These are phyloP conservation scores for Melanitta fusca DNA, from an alignment of 2,797 vertebrate genomes.

Conservation along the genomic window DNA sequence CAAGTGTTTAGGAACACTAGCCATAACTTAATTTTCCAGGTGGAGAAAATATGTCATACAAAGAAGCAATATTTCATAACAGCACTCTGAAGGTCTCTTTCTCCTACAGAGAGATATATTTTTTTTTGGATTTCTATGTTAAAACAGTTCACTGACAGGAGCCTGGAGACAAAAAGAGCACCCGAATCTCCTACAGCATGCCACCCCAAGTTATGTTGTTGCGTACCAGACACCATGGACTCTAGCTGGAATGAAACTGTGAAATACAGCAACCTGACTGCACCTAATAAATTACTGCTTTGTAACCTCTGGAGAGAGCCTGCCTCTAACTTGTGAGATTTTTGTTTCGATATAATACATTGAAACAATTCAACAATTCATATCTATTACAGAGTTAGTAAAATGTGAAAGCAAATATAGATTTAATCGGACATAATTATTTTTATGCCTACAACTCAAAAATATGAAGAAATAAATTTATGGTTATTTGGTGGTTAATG, in stretches of 20 bases:
- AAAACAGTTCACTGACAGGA: neutral
- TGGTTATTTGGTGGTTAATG: conserved; percentile 78
- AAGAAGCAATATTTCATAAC: neutral
- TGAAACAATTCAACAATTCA: conserved; percentile 70
- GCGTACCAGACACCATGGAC: neutral
- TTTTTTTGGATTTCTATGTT: neutral
- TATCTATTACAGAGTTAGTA: conserved; percentile 75
- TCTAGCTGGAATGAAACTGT: conserved; percentile 43
- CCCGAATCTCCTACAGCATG: neutral
- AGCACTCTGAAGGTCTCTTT: neutral
- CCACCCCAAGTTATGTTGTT: neutral
- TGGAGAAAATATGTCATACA: neutral
- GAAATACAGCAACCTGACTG: conserved; percentile 13
- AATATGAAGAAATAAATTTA: conserved; percentile 80
- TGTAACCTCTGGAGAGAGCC: conserved; percentile 43
- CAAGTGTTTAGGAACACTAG: neutral
- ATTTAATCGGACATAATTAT: conserved; percentile 82
- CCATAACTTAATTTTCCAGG: conserved; percentile 25
- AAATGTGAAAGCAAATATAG: conserved; percentile 73
- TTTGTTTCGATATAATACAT: conserved; percentile 63
- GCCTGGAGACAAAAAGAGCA: neutral
- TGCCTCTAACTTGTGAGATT: conserved; percentile 55
- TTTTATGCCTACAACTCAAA: conserved; percentile 77
- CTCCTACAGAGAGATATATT: neutral
- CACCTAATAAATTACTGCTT: conserved; percentile 33